Evolutionary conservation across 2,113 vertebrate species (phyloP).

Genomic region (Mirza zaza): DNA sequence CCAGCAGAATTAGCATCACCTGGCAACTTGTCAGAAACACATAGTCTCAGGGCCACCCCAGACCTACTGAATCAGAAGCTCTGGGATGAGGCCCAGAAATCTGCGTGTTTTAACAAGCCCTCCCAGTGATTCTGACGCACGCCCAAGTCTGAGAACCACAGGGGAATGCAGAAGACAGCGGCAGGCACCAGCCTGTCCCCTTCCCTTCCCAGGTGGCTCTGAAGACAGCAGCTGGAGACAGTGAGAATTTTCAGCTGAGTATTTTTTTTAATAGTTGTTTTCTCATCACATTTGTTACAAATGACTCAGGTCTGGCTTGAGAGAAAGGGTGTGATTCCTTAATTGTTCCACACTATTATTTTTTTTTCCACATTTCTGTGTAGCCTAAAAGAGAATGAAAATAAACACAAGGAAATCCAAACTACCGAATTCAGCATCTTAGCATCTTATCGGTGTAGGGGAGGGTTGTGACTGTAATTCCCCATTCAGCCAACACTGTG

Average conservation of each 20-base stretch:
- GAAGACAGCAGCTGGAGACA: not conserved
- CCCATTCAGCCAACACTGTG: not conserved
- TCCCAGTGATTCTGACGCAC: not conserved
- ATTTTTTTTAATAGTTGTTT: not conserved
- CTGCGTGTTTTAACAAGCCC: not conserved
- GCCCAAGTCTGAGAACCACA: not conserved
- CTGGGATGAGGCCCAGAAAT: not conserved
- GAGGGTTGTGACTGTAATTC: not conserved
- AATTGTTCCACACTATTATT: constrained; percentile 10
- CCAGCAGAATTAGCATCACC: not conserved
- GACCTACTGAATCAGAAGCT: not conserved
- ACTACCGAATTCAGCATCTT: not conserved
- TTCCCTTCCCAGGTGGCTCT: not conserved
- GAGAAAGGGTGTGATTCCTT: constrained; percentile 46
- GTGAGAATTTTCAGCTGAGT: not conserved
- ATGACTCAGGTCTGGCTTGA: constrained; percentile 54
- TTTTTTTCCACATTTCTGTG: constrained; percentile 17
- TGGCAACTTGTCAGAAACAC: not conserved
- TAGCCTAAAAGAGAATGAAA: constrained; percentile 28
- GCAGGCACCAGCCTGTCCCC: not conserved
- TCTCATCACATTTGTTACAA: constrained; percentile 49
- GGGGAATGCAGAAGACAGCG: not conserved
- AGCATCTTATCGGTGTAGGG: not conserved
- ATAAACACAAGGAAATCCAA: constrained; percentile 43
- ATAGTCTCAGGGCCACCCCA: not conserved